These are phyloP conservation scores for Ochotona curzoniae DNA, from an alignment of 2,113 vertebrate species.

Conservation along the genomic window DNA sequence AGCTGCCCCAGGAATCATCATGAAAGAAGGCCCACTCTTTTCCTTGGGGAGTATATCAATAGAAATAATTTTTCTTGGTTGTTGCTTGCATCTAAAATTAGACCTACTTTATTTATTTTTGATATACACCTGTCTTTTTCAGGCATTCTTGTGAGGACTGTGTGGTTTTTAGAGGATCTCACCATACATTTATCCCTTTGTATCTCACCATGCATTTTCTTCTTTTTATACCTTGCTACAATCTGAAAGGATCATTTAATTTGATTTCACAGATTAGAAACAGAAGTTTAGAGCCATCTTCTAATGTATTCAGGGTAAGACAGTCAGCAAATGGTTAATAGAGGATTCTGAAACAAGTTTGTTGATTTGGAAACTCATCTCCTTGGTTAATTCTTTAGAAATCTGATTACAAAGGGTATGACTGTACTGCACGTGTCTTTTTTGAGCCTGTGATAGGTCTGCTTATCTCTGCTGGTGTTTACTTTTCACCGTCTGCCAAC, in stretches of 20 bases:
- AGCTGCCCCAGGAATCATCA: not conserved
- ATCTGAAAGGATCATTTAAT: not conserved
- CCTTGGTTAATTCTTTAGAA: not conserved
- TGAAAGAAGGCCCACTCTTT: not conserved
- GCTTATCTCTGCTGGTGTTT: not conserved
- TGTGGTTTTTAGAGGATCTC: not conserved
- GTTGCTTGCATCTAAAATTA: not conserved
- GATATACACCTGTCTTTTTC: not conserved
- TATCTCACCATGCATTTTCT: not conserved
- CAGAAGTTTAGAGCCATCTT: not conserved
- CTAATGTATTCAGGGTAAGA: accelerated
- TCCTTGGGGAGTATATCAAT: not conserved
- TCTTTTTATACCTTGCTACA: not conserved
- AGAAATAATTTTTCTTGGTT: not conserved
- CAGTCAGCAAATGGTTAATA: not conserved
- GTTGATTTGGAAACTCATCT: not conserved
- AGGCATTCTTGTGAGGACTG: not conserved
- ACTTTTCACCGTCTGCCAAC: not conserved
- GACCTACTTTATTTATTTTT: not conserved
- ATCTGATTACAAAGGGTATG: not conserved
- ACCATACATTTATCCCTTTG: not conserved
- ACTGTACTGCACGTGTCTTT: too few relatives aligned
- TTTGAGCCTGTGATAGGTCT: not conserved
- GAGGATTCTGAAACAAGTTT: not conserved
- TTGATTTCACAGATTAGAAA: not conserved